Evolutionary conservation across 64 coral and sea anemone genomes (phyloP), one percentile per base, ranked within the genome.

Genomic region (Stylophora pistillata): DNA sequence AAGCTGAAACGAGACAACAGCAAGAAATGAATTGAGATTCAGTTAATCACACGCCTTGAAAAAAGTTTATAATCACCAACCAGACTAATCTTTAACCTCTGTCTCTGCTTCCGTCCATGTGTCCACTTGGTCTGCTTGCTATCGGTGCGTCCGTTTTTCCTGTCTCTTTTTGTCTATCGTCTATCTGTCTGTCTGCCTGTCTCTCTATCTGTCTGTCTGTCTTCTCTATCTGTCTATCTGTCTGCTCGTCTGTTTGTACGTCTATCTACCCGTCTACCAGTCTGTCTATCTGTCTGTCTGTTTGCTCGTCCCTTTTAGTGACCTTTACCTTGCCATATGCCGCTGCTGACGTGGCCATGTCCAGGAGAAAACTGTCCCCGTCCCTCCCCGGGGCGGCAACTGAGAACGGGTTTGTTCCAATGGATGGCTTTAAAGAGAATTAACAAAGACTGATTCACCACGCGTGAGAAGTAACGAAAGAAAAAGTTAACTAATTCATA

Each of bases 341-440:
- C 79, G 89, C 93, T 62, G 93, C 76, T 73, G 96, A 92, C 7
- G 93, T 95, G 14, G 96, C 96, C 96, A 98, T 98, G 63, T 98
- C 96, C 54, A 98, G 72, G 5, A 90, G 93, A 95, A 98, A 98
- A 56, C 89, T 98, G 58, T 98, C 95, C 55, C 90, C 96, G 85
- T 61, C 81, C 56, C 81, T 89, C 27, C 82, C 96, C 66, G 96
- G 90, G 10, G 96, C 96, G 25, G 93, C 72, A 17, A 98, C 95
- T 69, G 95, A 83, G 47, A 98, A 13, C 2, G 96, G 89, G 53
- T 98, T 99, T 23, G 97, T 99, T 34, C 97, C 97, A 33, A 99
- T 85, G 15, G 97, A 30, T 29, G 53, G 73, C 97, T 99, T 31
- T 32, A 82, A 55, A 37, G 28, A 53, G 23, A 23, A 68, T 68